Evolutionary conservation across 2,113 vertebrate genomes (phyloP).

Genomic region (Hydrochoerus hydrochaeris): DNA sequence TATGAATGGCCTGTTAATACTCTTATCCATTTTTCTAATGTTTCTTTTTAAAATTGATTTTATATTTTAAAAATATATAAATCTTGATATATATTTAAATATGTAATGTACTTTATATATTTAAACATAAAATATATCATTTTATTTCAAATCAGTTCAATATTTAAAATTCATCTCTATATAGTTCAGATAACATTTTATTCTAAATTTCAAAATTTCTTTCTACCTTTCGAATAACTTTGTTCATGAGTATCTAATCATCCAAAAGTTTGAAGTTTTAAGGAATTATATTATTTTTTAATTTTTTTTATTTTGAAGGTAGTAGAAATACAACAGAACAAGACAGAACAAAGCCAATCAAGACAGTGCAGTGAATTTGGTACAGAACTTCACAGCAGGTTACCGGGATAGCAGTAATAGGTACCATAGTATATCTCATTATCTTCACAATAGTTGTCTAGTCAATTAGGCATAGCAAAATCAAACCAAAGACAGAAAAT

Average conservation of each 20-base stretch:
- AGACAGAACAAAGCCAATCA: no score
- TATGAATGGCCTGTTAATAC: neutral
- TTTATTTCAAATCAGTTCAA: neutral
- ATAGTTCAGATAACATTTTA: neutral
- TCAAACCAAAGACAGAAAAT: no score
- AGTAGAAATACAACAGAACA: no score
- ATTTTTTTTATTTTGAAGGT: no score
- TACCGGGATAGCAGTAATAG: no score
- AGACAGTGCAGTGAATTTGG: no score
- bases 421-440: no score
- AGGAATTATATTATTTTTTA: no score
- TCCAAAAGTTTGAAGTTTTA: constrained; percentile 41
- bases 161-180: neutral
- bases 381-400: no score
- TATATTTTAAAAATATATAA: neutral
- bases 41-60: constrained; percentile 32
- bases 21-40: constrained; percentile 34
- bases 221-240: neutral
- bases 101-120: constrained; percentile 8
- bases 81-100: neutral
- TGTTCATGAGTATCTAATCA: neutral
- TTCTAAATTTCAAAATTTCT: constrained; percentile 22
- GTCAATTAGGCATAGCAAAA: no score
- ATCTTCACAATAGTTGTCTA: no score
- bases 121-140: neutral